Evolutionary conservation across 2,113 vertebrate genomes (phyloP).

Genomic region (Tachysurus fulvidraco): DNA sequence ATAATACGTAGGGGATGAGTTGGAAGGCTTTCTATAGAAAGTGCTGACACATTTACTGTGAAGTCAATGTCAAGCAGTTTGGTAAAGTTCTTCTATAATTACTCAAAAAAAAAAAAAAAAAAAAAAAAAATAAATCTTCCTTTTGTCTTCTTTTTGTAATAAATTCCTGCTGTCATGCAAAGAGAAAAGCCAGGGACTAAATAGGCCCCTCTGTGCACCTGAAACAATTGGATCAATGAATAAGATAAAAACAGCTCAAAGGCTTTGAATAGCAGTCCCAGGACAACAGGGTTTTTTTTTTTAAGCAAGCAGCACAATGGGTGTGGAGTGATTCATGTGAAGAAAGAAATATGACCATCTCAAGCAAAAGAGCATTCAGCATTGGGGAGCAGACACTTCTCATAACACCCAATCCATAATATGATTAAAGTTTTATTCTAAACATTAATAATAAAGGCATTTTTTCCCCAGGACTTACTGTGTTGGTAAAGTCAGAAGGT

Average conservation of each 20-base stretch:
- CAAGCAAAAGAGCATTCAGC: background rate
- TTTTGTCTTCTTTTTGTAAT: conserved; percentile 11
- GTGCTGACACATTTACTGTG: conserved; percentile 7
- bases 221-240: conserved; percentile 32
- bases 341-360: conserved; percentile 17
- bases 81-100: background rate
- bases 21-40: background rate
- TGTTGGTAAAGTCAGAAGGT: background rate
- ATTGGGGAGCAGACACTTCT: background rate
- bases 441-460: background rate
- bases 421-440: background rate
- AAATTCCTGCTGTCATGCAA: conserved; percentile 1
- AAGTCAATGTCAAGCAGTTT: background rate
- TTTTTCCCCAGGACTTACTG: background rate
- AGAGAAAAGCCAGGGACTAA: conserved; percentile 3
- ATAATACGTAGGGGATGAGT: background rate
- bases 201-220: conserved; percentile 9
- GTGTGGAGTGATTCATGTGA: background rate
- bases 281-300: background rate
- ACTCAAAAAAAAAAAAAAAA: background rate
- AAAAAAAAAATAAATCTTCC: background rate
- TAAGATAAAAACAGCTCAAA: conserved; percentile 36
- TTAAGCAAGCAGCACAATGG: background rate
- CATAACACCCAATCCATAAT: background rate
- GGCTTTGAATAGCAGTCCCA: conserved; percentile 39